Conservation (phyloP, 1,140 invertebrate species). For the Rhagoletis pomonella region DNA sequence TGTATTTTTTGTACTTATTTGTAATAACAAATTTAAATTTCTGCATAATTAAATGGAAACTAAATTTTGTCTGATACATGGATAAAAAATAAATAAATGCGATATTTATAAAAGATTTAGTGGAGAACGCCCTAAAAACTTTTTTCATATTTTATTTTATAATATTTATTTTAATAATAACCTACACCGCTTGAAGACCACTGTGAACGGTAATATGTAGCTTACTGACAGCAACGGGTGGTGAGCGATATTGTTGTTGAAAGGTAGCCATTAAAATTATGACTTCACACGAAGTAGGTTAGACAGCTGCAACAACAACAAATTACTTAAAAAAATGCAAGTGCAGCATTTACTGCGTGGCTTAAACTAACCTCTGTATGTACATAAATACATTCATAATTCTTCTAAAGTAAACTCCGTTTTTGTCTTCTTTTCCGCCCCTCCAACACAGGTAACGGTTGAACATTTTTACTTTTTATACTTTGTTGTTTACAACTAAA, state of each 20-base stretch:
- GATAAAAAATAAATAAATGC: too few relatives aligned
- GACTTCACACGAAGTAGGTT: slow-evolving; percentile 41
- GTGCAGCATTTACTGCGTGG: slow-evolving; percentile 1
- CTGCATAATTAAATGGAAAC: too few relatives aligned
- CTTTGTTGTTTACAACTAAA: neutral
- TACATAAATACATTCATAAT: neutral
- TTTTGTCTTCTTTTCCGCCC: neutral
- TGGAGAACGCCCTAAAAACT: too few relatives aligned
- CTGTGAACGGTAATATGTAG: too few relatives aligned
- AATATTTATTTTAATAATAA: too few relatives aligned
- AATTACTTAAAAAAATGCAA: neutral
- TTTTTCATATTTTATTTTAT: too few relatives aligned
- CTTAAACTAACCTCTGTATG: neutral
- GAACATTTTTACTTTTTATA: neutral
- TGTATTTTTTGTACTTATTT: too few relatives aligned
- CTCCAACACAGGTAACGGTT: neutral
- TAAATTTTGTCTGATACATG: too few relatives aligned
- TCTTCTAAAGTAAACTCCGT: neutral
- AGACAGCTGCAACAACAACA: slow-evolving; percentile 31
- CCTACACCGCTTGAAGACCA: too few relatives aligned
- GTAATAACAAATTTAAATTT: too few relatives aligned
- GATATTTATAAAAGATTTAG: too few relatives aligned
- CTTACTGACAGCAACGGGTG: neutral
- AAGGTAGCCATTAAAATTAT: slow-evolving; percentile 49
- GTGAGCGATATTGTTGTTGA: slow-evolving; percentile 25